Evolutionary conservation across 2,797 vertebrate species (phyloP), one percentile per base, ranked within the genome.

Genomic region (Echeneis naucrates): DNA sequence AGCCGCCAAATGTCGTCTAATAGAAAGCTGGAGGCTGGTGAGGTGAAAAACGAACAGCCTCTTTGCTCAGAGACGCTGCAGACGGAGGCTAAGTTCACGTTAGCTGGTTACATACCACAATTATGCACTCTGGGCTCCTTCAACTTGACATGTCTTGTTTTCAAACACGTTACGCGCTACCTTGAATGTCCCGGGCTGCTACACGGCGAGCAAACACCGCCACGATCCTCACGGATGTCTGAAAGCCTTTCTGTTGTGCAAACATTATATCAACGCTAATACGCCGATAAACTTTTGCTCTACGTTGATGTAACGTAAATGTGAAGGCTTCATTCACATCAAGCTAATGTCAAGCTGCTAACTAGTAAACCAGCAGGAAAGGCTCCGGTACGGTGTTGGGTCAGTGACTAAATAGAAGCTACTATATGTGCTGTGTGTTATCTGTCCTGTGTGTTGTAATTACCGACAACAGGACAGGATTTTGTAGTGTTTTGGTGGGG

Each of bases 131-230:
- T 86, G 67, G 62, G 64, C 72, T 75, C 67, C 84, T 81, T 85
- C 81, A 88, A 89, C 82, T 90, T 92, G 89, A 84, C 91, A 89
- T 87, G 86, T 84, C 88, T 90, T 92, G 88, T 90, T 92, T 90
- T 75, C 79, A 88, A 84, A 87, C 85, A 81, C 47, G 71, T 60
- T 52, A 48, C 66, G 66, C 3, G 63, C 66, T 82, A 62, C 14
- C 48, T 9, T 21, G 24, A 62, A 65, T 55, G 40, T 82, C 69
- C 24, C 6, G 0, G 3, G 52, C n/a, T 52, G 48, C 52, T 52
- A 55, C 63, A 67, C 48, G 27, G n/a, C 5, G 4, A 48, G 17
- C 21, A 52, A 14, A 56, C 51, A 2, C n/a, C n/a, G 2, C 1
- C 14, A 9, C 23, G 12, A 23, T 26, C 59, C 21, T 38, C n/a